Conservation (phyloP, 2,113 vertebrate genomes). For the Eretmochelys imbricata region DNA sequence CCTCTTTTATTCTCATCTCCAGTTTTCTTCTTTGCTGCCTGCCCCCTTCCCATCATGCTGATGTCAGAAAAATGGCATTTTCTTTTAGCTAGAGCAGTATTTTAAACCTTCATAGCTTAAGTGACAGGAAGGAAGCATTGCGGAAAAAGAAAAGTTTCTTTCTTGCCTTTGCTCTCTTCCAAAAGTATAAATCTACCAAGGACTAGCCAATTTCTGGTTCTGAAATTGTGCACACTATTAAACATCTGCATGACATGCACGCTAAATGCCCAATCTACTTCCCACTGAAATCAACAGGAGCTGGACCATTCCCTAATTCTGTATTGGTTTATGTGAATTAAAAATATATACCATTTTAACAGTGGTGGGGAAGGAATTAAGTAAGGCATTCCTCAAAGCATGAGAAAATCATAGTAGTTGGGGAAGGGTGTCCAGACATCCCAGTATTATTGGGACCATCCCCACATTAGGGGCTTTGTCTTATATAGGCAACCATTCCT, state of each 20-base stretch:
- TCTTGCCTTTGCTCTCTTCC: constrained; percentile 41
- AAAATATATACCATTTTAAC: neutral
- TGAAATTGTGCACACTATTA: neutral
- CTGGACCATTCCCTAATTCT: neutral
- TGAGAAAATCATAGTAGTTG: neutral
- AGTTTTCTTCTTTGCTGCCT: neutral
- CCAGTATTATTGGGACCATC: neutral
- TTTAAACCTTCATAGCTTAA: constrained; percentile 58
- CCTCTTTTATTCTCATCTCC: constrained; percentile 20
- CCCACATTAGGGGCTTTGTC: neutral
- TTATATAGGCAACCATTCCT: neutral
- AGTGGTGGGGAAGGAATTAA: neutral
- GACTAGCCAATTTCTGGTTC: constrained; percentile 4
- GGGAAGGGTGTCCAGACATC: neutral
- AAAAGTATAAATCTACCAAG: constrained; percentile 41
- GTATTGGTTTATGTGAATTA: neutral
- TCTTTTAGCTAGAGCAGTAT: constrained; percentile 51
- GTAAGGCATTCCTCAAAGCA: neutral
- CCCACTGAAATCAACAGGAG: fast-evolving
- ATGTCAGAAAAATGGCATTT: constrained; percentile 32
- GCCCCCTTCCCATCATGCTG: neutral
- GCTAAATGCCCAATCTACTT: neutral
- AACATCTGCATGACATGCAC: neutral
- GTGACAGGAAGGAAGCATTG: constrained; percentile 32
- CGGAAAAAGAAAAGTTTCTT: constrained; percentile 19